Base-by-base conservation (phyloP, 2,797 vertebrate species). In the Erpetoichthys calabaricus region DNA sequence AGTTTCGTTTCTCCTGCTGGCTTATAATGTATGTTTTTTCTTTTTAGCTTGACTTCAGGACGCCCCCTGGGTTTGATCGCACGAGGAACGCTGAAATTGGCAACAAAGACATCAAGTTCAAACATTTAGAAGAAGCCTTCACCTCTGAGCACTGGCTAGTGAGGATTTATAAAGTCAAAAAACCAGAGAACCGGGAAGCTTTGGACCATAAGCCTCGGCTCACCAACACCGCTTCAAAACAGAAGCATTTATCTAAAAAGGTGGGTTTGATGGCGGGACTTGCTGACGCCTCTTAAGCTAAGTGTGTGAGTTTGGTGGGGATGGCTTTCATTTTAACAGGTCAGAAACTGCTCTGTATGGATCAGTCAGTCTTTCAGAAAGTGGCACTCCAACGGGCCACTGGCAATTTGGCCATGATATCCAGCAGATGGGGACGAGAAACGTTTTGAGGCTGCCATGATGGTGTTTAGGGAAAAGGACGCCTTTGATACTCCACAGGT, bases 181-280 rank as follows among this genome's bases (percentile, higher is more conserved):
- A 88, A 57, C 87, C 90, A 69, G 94, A 96, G 72, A 99, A 99
- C 86, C 79, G 95, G 62, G 92, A 97, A 80, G 83, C 86, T 3
- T 62, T 97, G 77, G 88, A 91, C 72, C 94, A 90, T 77, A 94
- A 94, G 85, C 90, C 87, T 57, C 91, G 94, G 74, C 75, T 88
- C 75, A 84, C 84, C 77, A 95, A 89, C 66, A 81, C 91, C 45
- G 73, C 84, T 67, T 81, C 91, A 64, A 95, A 90, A 83, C 93
- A 98, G 87, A 98, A 96, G 85, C 94, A 95, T 88, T 97, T 93
- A 55, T 98, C 96, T 80, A 99, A 96, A 83, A 99, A 99, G 94
- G 96, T 99, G 65, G 62, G 77, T 80, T 71, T 67, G 58, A 55
- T 65, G 45, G 70, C 61, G 76, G 9, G 25, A n/a, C 43, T 10